phyloP scores from a whole-genome alignment of 2,888 invertebrate species.

The Flexamia atlantica region DNA sequence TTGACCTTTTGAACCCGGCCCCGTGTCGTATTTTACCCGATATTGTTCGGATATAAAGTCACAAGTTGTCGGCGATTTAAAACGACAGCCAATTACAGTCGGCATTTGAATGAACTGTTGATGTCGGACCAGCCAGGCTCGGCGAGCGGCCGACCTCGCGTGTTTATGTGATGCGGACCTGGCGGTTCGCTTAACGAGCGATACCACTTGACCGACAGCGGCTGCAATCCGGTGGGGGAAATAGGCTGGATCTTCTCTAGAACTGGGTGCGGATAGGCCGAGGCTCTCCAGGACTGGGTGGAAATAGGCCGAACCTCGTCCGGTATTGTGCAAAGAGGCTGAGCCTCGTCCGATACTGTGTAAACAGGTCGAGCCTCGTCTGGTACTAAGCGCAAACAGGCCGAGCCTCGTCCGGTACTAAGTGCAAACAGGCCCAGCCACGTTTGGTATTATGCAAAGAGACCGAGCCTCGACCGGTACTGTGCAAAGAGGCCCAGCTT shows the following conservation, averaged over 20 bases:
- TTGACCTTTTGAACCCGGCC: conserved; percentile 48
- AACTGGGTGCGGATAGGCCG: too few relatives aligned
- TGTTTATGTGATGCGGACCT: conserved; percentile 46
- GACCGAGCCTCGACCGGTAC: too few relatives aligned
- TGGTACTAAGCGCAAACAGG: too few relatives aligned
- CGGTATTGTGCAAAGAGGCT: too few relatives aligned
- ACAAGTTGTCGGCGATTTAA: conserved; percentile 52
- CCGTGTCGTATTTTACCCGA: conserved; percentile 47
- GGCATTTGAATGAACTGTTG: conserved; percentile 53
- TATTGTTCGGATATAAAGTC: conserved; percentile 57
- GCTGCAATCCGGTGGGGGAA: neutral
- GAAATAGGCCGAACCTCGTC: too few relatives aligned
- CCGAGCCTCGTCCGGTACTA: too few relatives aligned
- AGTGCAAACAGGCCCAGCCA: too few relatives aligned
- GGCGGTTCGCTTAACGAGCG: conserved; percentile 41
- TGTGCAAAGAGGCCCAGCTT: too few relatives aligned
- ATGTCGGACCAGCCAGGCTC: conserved; percentile 22
- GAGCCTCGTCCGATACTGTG: too few relatives aligned
- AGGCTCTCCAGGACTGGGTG: too few relatives aligned
- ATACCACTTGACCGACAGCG: conserved; percentile 33
- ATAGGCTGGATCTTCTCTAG: neutral
- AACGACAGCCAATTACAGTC: conserved; percentile 56
- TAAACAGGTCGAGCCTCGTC: too few relatives aligned
- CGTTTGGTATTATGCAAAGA: too few relatives aligned
- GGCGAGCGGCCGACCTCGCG: conserved; percentile 27